These are phyloP conservation scores for human DNA, from an alignment of 2,113 vertebrate species.

Conservation along the genomic window DNA sequence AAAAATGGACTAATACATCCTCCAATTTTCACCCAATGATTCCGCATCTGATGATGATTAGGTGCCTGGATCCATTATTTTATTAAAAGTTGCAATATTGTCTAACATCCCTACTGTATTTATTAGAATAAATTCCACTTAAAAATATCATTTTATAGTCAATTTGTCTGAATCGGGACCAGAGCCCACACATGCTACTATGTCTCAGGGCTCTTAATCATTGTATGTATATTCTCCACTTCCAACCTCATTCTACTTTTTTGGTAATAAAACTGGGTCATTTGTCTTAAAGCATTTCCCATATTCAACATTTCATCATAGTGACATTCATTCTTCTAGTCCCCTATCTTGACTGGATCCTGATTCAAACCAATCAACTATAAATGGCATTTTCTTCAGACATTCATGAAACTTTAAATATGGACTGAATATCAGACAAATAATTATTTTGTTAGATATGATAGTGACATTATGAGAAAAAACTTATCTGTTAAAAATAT, in stretches of 20 bases:
- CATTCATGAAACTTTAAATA: background rate
- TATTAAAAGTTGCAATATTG: background rate
- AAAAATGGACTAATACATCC: too few species aligned
- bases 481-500: background rate
- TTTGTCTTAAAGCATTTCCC: background rate
- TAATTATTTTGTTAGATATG: background rate
- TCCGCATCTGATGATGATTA: background rate
- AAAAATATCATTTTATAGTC: background rate
- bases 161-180: background rate
- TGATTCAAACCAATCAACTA: background rate
- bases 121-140: background rate
- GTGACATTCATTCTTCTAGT: background rate
- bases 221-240: background rate
- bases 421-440: background rate
- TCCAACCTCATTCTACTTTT: background rate
- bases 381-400: background rate
- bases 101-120: background rate
- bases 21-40: background rate
- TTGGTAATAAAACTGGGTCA: background rate
- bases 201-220: background rate
- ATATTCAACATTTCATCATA: background rate
- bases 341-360: background rate
- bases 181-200: background rate
- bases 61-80: background rate
- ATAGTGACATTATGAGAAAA: background rate